Base-by-base conservation (phyloP, 2,888 invertebrate species). In the Scaptomyza parva region DNA sequence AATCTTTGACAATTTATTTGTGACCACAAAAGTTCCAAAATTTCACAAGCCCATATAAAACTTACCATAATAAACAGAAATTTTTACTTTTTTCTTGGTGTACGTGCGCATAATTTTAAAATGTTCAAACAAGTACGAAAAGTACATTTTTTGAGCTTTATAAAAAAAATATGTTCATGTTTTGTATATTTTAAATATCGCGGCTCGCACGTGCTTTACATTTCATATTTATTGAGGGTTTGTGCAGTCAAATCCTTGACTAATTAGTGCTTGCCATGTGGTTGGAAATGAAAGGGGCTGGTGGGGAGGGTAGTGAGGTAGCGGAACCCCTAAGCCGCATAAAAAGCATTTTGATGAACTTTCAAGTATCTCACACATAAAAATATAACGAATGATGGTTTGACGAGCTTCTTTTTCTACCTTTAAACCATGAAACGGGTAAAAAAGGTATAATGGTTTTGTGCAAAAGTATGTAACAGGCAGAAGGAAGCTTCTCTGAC, bases 41-140 rank as follows among this genome's bases (percentile, higher is more conserved):
- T 12, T 51, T 33, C 44, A 22, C 47, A 57, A 64, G 30, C 35
- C 14, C 14, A 60, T 74, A 48, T 74, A 48, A 64, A 65, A 53
- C 22, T 35, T 53, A n/a, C 0, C 52, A 47, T 57, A 58, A 71
- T 67, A 71, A 71, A 62, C 65, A 52, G 33, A 43, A 51, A 62
- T 54, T 55, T 37, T 17, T 17, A 65, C 60, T 65, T 53, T 65
- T 54, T 18, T 17, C 14, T 14, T 14, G 14, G 12, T 24, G 58
- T 75, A 80, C 79, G 80, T 80, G 80, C 48, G 35, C 67, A 77
- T 71, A 66, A 74, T 80, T 76, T 77, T 9, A 55, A 20, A 28
- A 28, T 12, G 17, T 18, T 44, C 18, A 18, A 12, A 28, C 28
- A 45, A 47, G 45, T 18, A n/a, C 18, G 7, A 1, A 18, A 2